Conservation (phyloP, 2,113 vertebrate genomes). For the Solea senegalensis region DNA sequence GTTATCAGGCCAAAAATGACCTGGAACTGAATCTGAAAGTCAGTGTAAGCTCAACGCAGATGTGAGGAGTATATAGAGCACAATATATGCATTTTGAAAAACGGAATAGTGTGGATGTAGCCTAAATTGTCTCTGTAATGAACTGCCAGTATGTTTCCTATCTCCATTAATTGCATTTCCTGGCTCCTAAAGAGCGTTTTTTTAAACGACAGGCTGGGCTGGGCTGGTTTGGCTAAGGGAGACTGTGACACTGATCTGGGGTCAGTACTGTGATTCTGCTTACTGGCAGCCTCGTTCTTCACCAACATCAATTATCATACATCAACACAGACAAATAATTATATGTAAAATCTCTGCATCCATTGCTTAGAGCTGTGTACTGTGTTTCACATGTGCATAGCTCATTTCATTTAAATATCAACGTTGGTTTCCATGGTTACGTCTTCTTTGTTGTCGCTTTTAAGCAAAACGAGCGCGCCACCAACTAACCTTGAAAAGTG, state of each 20-base stretch:
- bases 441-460: no score
- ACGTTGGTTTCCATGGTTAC: no score
- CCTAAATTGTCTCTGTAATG: slow-evolving; percentile 17
- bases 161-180: slow-evolving; percentile 4
- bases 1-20: no score
- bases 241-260: slow-evolving; percentile 57
- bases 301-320: background rate
- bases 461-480: no score
- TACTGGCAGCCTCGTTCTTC: background rate
- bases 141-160: slow-evolving; percentile 12
- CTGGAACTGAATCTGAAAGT: no score
- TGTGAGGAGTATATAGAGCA: no score
- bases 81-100: no score
- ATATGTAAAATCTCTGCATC: background rate
- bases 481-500: no score
- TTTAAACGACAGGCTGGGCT: slow-evolving; percentile 28
- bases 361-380: no score
- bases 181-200: background rate
- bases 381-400: no score
- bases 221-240: slow-evolving; percentile 46
- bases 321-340: background rate
- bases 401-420: no score
- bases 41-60: no score
- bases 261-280: slow-evolving; percentile 37
- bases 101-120: background rate